These are phyloP conservation scores for Nomada ruficornis DNA, from an alignment of 2,888 invertebrate species.

Conservation along the genomic window DNA sequence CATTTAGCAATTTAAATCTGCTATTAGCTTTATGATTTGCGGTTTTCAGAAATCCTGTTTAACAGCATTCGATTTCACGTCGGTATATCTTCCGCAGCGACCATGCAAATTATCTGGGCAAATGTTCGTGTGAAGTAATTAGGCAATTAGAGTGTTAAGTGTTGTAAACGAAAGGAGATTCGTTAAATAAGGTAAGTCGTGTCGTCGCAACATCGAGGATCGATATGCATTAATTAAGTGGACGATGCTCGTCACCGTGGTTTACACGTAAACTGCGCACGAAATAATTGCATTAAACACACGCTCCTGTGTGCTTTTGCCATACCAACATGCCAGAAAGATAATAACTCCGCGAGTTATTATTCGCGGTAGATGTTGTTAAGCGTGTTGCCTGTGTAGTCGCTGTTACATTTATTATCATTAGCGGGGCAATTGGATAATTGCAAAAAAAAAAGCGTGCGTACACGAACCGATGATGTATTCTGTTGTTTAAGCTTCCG, in stretches of 20 bases:
- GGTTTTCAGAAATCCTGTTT: neutral
- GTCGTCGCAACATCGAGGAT: neutral
- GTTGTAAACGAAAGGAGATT: conserved; percentile 18
- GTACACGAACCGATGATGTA: neutral
- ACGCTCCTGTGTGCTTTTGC: neutral
- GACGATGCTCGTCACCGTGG: conserved; percentile 1
- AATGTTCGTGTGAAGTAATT: conserved; percentile 23
- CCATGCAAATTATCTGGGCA: conserved; percentile 6
- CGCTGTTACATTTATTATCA: conserved; percentile 15
- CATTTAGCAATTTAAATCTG: neutral
- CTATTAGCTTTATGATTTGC: neutral
- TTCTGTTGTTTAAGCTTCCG: neutral
- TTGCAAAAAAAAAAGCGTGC: neutral
- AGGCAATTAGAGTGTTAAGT: conserved; percentile 39
- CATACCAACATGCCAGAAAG: neutral
- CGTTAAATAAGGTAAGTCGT: neutral
- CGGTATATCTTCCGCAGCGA: neutral
- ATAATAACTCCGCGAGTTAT: conserved; percentile 17
- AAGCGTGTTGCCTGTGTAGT: neutral
- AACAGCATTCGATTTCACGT: neutral
- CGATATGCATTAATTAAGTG: conserved; percentile 22
- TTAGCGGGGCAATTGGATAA: conserved; percentile 20
- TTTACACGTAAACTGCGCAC: conserved; percentile 1
- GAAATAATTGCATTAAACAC: conserved; percentile 30
- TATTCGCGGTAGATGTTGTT: neutral